Evolutionary conservation across 2,888 invertebrate genomes (phyloP).

Genomic region (Micropterix aruncella): DNA sequence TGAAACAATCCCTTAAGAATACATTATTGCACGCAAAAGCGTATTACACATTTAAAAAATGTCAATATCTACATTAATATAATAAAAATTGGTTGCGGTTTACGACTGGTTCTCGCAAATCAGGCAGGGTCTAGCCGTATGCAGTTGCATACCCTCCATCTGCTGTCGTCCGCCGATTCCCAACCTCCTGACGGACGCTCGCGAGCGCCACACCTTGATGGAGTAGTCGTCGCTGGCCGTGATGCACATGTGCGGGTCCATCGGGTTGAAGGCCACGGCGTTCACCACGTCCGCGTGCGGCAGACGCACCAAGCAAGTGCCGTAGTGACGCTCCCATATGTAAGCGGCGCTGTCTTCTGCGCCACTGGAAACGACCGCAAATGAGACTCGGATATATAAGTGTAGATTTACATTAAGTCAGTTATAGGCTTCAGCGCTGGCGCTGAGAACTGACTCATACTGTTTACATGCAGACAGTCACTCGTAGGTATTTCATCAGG

Average conservation of each 20-base stretch:
- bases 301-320: conserved; percentile 57
- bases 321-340: conserved; percentile 76
- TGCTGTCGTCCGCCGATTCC: conserved; percentile 10
- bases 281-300: conserved; percentile 72
- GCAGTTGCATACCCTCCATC: conserved; percentile 6
- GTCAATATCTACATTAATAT: too few relatives aligned
- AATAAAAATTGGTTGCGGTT: too few relatives aligned
- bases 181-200: conserved; percentile 8
- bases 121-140: background rate
- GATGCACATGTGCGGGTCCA: conserved; percentile 65
- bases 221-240: conserved; percentile 71
- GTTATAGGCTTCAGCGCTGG: too few relatives aligned
- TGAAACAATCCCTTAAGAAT: too few relatives aligned
- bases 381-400: too few relatives aligned
- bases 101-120: background rate
- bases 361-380: conserved; percentile 54
- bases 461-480: too few relatives aligned
- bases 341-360: conserved; percentile 75
- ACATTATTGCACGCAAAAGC: too few relatives aligned
- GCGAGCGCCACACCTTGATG: conserved; percentile 37
- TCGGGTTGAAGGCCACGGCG: conserved; percentile 73
- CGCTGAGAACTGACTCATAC: too few relatives aligned
- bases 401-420: too few relatives aligned
- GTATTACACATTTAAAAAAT: too few relatives aligned
- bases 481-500: too few relatives aligned